Evolutionary conservation across 1,140 invertebrate genomes (phyloP), one percentile per base, ranked within the genome.

Genomic region (Papilio machaon): DNA sequence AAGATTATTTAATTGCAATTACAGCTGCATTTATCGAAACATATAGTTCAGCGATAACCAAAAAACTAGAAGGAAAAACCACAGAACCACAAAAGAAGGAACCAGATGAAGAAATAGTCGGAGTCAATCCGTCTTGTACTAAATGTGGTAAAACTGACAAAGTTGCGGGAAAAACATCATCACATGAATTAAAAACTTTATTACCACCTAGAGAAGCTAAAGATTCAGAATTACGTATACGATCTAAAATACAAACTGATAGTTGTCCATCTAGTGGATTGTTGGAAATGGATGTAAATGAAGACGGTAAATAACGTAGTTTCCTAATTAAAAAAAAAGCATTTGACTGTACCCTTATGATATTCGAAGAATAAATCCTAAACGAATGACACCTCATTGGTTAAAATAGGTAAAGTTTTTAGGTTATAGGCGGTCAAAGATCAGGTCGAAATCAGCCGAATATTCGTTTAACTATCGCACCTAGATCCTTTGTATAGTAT

Each of bases 11-110:
- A 30, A 43, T 13, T 43, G 52, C 19, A 47, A 9, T 82, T 43
- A 13, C 60, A 75, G 76, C 30, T 80, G 6, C 67, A 15, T 76
- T 76, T 73, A 73, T 81, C 0, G 74, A 46, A 4, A 76, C 74
- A 30, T 76, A 23, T 9, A 47, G 74, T 54, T 13, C n/a, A 23
- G 35, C 38, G 1, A 47, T 47, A 38, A 19, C 38, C 9, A 46
- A 23, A 15, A 74, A n/a, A 74, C 46, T 74, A 2, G 46, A 47
- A 47, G 19, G n/a, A 46, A 73, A 73, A 17, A 30, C 23, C 23
- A 46, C 7, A 46, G 43, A 73, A 23, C 30, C 7, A 4, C 19
- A 13, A 43, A 23, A 35, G 38, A n/a, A 46, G 9, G 17, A 17
- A 13, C 73, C 30, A 0, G 73, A 74, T 11, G 73, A 74, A 19